Evolutionary conservation across 1,140 invertebrate species (phyloP).

Genomic region (Copidosoma floridanum): DNA sequence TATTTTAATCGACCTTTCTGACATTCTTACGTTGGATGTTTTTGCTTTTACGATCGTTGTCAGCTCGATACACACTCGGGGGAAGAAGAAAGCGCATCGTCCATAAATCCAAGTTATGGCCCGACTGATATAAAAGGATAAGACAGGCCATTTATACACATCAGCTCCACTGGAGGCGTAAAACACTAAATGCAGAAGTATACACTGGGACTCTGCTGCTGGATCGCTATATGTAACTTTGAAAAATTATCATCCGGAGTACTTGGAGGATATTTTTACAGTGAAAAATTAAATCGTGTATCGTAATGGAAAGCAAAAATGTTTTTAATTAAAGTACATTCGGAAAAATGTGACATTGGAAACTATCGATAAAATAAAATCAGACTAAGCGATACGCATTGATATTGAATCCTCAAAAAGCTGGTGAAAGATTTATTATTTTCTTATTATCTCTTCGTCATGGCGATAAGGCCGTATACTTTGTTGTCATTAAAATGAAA

Average conservation of each 20-base stretch:
- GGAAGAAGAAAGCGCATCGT: slow-evolving; percentile 25
- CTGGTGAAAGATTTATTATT: slow-evolving; percentile 42
- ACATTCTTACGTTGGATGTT: slow-evolving; percentile 16
- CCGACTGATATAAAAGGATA: slow-evolving; percentile 46
- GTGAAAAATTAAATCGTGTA: too few species aligned
- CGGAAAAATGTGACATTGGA: too few species aligned
- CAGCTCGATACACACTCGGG: slow-evolving; percentile 35
- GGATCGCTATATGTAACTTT: too few species aligned
- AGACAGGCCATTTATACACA: slow-evolving; percentile 49
- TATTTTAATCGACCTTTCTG: slow-evolving; percentile 25
- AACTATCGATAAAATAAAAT: too few species aligned
- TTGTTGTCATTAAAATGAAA: slow-evolving; percentile 2
- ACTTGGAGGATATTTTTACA: too few species aligned
- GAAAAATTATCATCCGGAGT: too few species aligned
- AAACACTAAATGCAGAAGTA: slow-evolving; percentile 34
- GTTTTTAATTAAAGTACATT: too few species aligned
- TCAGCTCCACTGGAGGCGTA: slow-evolving; percentile 35
- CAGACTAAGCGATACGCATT: too few species aligned
- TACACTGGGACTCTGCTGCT: too few species aligned
- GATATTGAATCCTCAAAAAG: too few species aligned
- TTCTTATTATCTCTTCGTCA: slow-evolving; percentile 30
- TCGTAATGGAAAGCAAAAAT: too few species aligned
- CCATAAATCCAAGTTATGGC: slow-evolving; percentile 48
- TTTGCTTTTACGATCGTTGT: slow-evolving; percentile 43
- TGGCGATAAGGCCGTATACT: slow-evolving; percentile 10